Percentiles rank a stretch among this genome's conserved stretches.
Evolutionary conservation across 2,797 vertebrate species (phyloP).

Genomic region (Thalassophryne amazonica): DNA sequence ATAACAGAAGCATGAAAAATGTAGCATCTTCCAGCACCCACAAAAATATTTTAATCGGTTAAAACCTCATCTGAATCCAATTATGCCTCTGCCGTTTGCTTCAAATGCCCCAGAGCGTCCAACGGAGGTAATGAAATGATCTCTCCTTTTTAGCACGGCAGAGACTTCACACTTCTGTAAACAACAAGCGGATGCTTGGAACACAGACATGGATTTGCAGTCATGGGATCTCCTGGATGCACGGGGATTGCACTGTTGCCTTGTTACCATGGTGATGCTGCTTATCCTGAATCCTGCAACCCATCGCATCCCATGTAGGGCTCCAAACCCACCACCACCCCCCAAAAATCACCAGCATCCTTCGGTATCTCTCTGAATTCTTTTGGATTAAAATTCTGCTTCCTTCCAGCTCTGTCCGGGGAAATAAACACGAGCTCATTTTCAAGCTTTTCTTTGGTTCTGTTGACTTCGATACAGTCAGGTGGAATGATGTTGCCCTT

Average conservation of each 20-base stretch:
- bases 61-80: slow-evolving; percentile 68
- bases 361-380: too few relatives aligned
- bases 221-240: slow-evolving; percentile 33
- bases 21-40: slow-evolving; percentile 40
- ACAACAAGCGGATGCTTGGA: slow-evolving; percentile 20
- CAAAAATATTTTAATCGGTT: slow-evolving; percentile 58
- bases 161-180: slow-evolving; percentile 43
- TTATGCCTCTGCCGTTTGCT: slow-evolving; percentile 48
- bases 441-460: background rate
- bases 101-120: slow-evolving; percentile 47
- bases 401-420: too few relatives aligned
- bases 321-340: too few relatives aligned
- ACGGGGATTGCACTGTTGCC: slow-evolving; percentile 17
- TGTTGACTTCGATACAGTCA: slow-evolving; percentile 16
- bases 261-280: slow-evolving; percentile 47
- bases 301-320: too few relatives aligned
- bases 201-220: slow-evolving; percentile 21
- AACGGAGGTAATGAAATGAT: slow-evolving; percentile 56
- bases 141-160: slow-evolving; percentile 37
- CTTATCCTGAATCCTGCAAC: slow-evolving; percentile 7
- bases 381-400: too few relatives aligned
- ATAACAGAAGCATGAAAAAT: slow-evolving; percentile 40
- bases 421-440: background rate
- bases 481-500: slow-evolving; percentile 27
- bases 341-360: too few relatives aligned